Base-by-base conservation (phyloP, 1,140 invertebrate species). In the Drosophila nasuta region DNA sequence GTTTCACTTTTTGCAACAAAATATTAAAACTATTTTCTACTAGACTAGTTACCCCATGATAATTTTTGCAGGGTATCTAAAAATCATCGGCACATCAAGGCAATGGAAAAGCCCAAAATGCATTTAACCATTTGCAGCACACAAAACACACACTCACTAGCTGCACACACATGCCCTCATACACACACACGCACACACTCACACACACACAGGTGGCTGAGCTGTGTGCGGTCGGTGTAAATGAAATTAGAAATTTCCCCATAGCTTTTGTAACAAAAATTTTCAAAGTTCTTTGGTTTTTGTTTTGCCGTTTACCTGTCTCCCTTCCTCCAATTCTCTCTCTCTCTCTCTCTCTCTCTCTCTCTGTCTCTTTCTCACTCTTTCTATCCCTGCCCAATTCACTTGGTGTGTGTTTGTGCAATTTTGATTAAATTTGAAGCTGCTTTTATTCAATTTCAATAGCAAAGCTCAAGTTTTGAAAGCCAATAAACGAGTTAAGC, bases 401-500 rank as follows among this genome's bases (percentile, higher is more conserved):
- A 15, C 45, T 49, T 46, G 7, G 45, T 28, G n/a, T 69, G 28
- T 70, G 7, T 68, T 8, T 60, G 41, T 58, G 15, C 11, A 38
- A 8, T 60, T 65, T 72, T 65, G 43, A 62, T 76, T 66, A 45
- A 49, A 72, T 59, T 76, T 60, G 13, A 56, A 35, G 48, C 68
- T 30, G 54, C 20, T 35, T 46, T 65, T 35, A 76, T 59, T 71
- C 56, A 76, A 76, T 71, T 71, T 62, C 48, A 62, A 57, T 62
- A 51, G 49, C 48, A 48, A 41, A 49, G 35, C 58, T 56, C 52
- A 62, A 62, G 49, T 51, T 57, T 57, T 69, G 28, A 62, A 28
- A 69, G 65, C 72, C 72, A 75, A 75, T 75, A 69, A 75, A 49
- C 52, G 51, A 49, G 43, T 70, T 69, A 60, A 75, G 65, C 58